Evolutionary conservation across 2,113 vertebrate species (phyloP).

Genomic region (Symphodus melops): DNA sequence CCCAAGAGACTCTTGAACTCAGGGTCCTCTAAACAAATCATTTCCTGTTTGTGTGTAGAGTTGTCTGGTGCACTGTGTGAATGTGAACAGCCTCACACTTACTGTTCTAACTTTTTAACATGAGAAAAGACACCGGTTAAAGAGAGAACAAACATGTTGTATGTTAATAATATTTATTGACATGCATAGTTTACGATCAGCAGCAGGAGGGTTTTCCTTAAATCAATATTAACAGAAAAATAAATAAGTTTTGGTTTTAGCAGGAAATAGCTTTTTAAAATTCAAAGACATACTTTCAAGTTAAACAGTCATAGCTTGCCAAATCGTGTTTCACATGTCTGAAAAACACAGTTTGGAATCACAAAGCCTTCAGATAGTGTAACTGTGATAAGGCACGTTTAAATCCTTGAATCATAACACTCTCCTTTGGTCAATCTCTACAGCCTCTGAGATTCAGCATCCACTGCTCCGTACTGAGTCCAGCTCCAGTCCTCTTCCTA

Average conservation of each 20-base stretch:
- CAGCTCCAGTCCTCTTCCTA: conserved; percentile 95
- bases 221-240: conserved; percentile 40
- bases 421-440: conserved; percentile 41
- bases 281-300: conserved; percentile 29
- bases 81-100: no score
- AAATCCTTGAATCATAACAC: neutral
- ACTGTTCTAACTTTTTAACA: no score
- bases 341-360: conserved; percentile 27
- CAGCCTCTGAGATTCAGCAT: conserved; percentile 51
- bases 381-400: conserved; percentile 32
- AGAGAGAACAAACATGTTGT: conserved; percentile 5
- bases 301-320: conserved; percentile 37
- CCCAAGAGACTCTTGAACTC: conserved; percentile 23
- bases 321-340: conserved; percentile 22
- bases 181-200: conserved; percentile 35
- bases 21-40: conserved; percentile 24
- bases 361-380: conserved; percentile 37
- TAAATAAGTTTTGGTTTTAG: conserved; percentile 61
- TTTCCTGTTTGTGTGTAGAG: conserved; percentile 34
- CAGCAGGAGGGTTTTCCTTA: conserved; percentile 36
- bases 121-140: neutral
- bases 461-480: conserved; percentile 81
- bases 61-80: conserved; percentile 4
- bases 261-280: conserved; percentile 22
- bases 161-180: conserved; percentile 28